A percentile compares a stretch with the other conserved stretches of the same genome.
phyloP scores from a whole-genome alignment of 2,113 vertebrate genomes.

The Sturnira hondurensis region DNA sequence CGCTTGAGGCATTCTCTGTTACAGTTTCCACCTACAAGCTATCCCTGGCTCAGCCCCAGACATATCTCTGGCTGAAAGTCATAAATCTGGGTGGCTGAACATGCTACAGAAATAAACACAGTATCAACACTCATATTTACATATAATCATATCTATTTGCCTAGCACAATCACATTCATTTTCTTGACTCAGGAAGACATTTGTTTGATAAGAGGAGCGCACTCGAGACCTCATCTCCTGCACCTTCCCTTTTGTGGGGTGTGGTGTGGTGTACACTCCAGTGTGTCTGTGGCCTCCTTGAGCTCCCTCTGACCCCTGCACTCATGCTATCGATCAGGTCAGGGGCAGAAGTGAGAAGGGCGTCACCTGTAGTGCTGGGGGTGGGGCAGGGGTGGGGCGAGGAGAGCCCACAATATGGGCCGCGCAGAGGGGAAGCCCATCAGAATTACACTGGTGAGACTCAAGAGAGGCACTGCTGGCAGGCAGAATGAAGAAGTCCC shows the following conservation, averaged over 20 bases:
- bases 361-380: neutral
- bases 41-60: neutral
- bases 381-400: neutral
- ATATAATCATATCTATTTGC: conserved; percentile 34
- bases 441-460: neutral
- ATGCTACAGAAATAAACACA: conserved; percentile 53
- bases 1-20: conserved; percentile 2
- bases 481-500: conserved; percentile 10
- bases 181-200: neutral
- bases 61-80: conserved; percentile 30
- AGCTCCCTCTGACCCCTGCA: neutral
- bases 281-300: neutral
- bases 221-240: neutral
- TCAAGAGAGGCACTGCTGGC: neutral
- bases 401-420: neutral
- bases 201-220: neutral
- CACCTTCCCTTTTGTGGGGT: neutral
- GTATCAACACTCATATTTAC: conserved; percentile 42
- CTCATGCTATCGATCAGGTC: neutral
- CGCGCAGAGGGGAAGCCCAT: neutral
- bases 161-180: neutral
- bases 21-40: conserved; percentile 29
- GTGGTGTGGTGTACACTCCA: neutral
- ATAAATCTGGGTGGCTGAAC: conserved; percentile 51
- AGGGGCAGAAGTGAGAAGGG: neutral